Percentiles rank a stretch among this genome's conserved stretches.
Evolutionary conservation across 2,888 invertebrate genomes (phyloP).

Genomic region (Cephus rjabovi): DNA sequence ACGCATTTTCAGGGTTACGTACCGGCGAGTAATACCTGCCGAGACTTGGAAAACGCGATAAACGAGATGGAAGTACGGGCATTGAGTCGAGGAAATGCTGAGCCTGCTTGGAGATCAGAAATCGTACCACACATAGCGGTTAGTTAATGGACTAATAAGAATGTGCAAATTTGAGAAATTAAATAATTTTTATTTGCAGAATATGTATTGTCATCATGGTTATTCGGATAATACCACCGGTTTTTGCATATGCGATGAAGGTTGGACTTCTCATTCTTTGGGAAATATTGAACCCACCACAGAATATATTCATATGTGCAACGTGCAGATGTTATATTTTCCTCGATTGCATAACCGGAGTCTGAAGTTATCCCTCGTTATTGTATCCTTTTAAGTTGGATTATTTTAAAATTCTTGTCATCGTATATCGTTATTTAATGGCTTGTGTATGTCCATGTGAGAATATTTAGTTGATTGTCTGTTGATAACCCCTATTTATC

Average conservation of each 20-base stretch:
- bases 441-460: background rate
- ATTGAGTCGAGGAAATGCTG: constrained; percentile 31
- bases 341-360: constrained; percentile 28
- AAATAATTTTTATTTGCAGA: constrained; percentile 26
- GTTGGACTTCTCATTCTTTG: constrained; percentile 62
- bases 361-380: constrained; percentile 23
- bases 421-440: background rate
- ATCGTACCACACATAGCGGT: constrained; percentile 33
- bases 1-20: constrained; percentile 53
- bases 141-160: constrained; percentile 14
- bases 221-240: constrained; percentile 54
- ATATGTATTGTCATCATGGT: constrained; percentile 64
- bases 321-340: constrained; percentile 50
- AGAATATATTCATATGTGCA: constrained; percentile 66
- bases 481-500: background rate
- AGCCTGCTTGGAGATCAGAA: constrained; percentile 34
- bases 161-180: background rate
- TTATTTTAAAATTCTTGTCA: background rate
- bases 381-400: constrained; percentile 30
- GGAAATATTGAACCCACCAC: constrained; percentile 58
- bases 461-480: background rate
- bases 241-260: constrained; percentile 61
- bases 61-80: constrained; percentile 39
- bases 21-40: constrained; percentile 63
- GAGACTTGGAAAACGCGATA: constrained; percentile 59